Conservation (phyloP, 2,888 invertebrate genomes). For the Timema podura region DNA sequence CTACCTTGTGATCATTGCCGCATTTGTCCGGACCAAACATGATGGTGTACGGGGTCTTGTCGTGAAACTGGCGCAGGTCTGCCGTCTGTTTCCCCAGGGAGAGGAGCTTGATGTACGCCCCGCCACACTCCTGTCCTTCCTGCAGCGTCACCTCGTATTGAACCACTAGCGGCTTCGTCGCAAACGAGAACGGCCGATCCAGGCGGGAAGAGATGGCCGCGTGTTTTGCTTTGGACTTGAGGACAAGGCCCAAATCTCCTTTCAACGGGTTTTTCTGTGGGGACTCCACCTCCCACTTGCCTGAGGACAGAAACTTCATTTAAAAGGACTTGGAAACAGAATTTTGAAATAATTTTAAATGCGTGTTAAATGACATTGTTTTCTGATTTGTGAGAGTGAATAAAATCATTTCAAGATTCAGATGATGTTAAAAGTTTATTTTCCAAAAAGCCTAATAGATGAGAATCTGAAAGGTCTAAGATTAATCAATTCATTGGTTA, state of each 20-base stretch:
- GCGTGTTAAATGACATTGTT: neutral
- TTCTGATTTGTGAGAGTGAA: neutral
- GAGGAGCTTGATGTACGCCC: slow-evolving; percentile 93
- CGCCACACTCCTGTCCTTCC: slow-evolving; percentile 98
- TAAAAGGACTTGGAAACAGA: too few species aligned
- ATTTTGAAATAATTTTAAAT: too few species aligned
- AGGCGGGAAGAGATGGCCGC: slow-evolving; percentile 85
- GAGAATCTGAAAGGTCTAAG: too few species aligned
- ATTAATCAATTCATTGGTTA: too few species aligned
- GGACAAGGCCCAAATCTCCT: slow-evolving; percentile 81
- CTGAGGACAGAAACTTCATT: slow-evolving; percentile 39
- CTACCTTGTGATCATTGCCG: slow-evolving; percentile 88
- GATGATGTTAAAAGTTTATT: neutral
- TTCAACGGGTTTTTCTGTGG: slow-evolving; percentile 72
- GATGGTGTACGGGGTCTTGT: slow-evolving; percentile 96
- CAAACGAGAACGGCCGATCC: slow-evolving; percentile 75
- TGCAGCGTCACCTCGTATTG: slow-evolving; percentile 93
- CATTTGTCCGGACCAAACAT: slow-evolving; percentile 99
- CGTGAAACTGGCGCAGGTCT: slow-evolving; percentile 80
- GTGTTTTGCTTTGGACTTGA: slow-evolving; percentile 94
- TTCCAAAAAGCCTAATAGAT: too few species aligned
- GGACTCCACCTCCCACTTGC: slow-evolving; percentile 66
- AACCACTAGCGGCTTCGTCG: slow-evolving; percentile 62
- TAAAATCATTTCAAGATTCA: slow-evolving; percentile 13
- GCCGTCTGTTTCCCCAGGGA: slow-evolving; percentile 64